Evolutionary conservation across 2,888 invertebrate species (phyloP).

Genomic region (Axea sp.): DNA sequence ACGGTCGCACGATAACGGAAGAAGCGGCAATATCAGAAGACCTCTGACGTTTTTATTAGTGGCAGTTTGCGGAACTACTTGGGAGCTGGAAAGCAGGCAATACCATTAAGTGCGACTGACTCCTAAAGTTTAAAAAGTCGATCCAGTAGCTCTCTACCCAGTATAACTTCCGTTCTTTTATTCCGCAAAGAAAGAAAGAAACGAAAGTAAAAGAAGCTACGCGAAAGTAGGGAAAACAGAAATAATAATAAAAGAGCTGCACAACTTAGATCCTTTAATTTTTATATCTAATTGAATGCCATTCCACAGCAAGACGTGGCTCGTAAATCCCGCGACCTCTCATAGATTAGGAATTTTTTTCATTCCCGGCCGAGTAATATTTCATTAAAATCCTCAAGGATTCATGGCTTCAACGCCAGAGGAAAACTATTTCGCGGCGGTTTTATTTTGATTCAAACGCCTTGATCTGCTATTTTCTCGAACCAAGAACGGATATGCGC

Average conservation of each 20-base stretch:
- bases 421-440: slow-evolving; percentile 10
- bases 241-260: background rate
- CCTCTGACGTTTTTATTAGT: slow-evolving; percentile 68
- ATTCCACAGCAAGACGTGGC: background rate
- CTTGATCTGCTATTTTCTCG: slow-evolving; percentile 37
- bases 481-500: slow-evolving; percentile 12
- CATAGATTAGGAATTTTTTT: slow-evolving; percentile 23
- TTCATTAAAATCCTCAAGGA: slow-evolving; percentile 40
- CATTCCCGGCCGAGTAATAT: slow-evolving; percentile 14
- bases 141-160: slow-evolving; percentile 65
- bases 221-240: background rate
- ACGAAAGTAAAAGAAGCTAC: slow-evolving; percentile 7
- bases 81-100: slow-evolving; percentile 67
- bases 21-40: slow-evolving; percentile 39
- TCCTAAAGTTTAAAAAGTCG: slow-evolving; percentile 71
- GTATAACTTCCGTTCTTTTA: slow-evolving; percentile 45
- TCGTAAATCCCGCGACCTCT: slow-evolving; percentile 23
- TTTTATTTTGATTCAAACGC: slow-evolving; percentile 43
- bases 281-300: no score
- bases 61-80: slow-evolving; percentile 63
- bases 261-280: slow-evolving; percentile 20
- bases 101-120: slow-evolving; percentile 69
- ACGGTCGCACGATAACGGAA: slow-evolving; percentile 39
- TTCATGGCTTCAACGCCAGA: slow-evolving; percentile 32
- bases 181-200: slow-evolving; percentile 11